Base-by-base conservation (phyloP, 2,888 invertebrate genomes). In the Phengaris alcon region DNA sequence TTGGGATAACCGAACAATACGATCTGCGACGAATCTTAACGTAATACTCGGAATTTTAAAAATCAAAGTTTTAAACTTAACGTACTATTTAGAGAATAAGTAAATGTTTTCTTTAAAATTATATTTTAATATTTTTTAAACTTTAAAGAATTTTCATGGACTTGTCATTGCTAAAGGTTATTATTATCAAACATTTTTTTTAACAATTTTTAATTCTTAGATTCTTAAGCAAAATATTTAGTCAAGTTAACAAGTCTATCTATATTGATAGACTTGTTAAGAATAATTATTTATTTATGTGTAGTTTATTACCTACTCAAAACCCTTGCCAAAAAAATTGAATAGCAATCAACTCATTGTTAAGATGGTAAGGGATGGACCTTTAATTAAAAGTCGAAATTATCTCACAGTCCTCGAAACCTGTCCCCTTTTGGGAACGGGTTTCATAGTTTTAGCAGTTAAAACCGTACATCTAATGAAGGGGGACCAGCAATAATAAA, bases 391-490 rank as follows among this genome's bases (percentile, higher is more conserved):
- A 88, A 88, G 81, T 87, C 80, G 80, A 87, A 89, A 90, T 86
- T 84, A 89, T 91, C 90, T 89, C 90, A 91, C 90, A 90, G 88
- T 89, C 85, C 83, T 87, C 83, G 82, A 84, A 91, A 90, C 90
- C 90, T 88, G 91, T 91, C 93, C 92, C 89, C 86, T 87, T 86
- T 80, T 78, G 81, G 83, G 86, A 93, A 93, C 93, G 88, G 87
- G 93, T 93, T 93, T 90, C 83, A 90, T 91, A 91, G 93, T 93
- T 93, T 93, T 93, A 93, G 88, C 90, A 89, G 89, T 89, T 87
- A 90, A 90, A 93, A 92, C 93, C 93, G 93, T 93, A 93, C 90
- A 89, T 88, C 91, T 93, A 93, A 93, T 93, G 93, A 93, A 89
- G 88, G 92, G 93, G 91, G 91, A 87, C 88, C 88, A 90, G 90